Conservation (phyloP, 1,140 invertebrate species). For the Zophobas morio region DNA sequence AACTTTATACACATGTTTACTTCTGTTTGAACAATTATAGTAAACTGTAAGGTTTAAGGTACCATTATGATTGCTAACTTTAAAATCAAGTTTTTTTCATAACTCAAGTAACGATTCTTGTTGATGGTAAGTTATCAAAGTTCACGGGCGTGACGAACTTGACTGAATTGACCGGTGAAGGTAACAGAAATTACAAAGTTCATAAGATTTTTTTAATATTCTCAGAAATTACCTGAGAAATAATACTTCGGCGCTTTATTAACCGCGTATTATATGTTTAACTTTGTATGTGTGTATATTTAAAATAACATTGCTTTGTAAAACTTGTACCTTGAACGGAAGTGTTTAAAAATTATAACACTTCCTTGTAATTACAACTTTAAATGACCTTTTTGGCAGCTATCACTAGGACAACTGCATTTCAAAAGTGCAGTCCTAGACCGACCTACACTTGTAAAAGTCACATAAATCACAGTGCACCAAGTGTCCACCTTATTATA, state of each 20-base stretch:
- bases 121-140: neutral
- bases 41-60: too few relatives aligned
- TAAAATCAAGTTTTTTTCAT: too few relatives aligned
- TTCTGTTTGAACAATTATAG: too few relatives aligned
- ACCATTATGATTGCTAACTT: too few relatives aligned
- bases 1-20: too few relatives aligned
- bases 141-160: conserved; percentile 18
- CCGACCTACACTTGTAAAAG: neutral
- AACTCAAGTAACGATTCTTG: too few relatives aligned
- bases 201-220: neutral
- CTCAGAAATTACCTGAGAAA: too few relatives aligned
- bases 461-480: too few relatives aligned
- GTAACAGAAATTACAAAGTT: conserved; percentile 2
- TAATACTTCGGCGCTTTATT: too few relatives aligned
- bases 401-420: neutral
- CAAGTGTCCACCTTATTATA: too few relatives aligned
- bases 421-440: neutral
- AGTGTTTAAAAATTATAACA: neutral
- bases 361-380: neutral
- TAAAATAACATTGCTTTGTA: neutral
- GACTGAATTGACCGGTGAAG: conserved; percentile 6
- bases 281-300: too few relatives aligned
- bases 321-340: neutral
- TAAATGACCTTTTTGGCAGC: neutral
- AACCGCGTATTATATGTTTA: too few relatives aligned